These are phyloP conservation scores for Abramis brama DNA, from an alignment of 2,113 vertebrate genomes.

Conservation along the genomic window DNA sequence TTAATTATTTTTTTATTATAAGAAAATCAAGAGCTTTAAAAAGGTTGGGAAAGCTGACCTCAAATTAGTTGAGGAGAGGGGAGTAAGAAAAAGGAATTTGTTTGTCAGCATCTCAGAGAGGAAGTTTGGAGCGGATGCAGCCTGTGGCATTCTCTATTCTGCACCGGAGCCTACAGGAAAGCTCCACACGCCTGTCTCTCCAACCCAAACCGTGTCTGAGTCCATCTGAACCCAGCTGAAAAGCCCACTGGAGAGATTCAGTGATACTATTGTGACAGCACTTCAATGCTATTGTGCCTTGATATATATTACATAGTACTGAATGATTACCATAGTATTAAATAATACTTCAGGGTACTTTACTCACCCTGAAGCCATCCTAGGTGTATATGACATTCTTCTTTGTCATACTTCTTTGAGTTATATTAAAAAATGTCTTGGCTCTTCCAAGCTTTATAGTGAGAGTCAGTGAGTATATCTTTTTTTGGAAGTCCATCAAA, in stretches of 20 bases:
- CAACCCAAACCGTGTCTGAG: background rate
- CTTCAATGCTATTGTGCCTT: background rate
- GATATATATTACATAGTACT: background rate
- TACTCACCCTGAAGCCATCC: too few species aligned
- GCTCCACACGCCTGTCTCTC: conserved; percentile 1
- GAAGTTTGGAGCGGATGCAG: conserved; percentile 43
- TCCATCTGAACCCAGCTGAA: background rate
- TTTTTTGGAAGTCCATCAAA: too few species aligned
- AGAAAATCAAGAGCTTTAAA: background rate
- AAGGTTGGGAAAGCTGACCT: background rate
- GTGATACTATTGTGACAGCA: background rate
- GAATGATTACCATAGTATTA: background rate
- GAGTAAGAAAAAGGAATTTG: conserved; percentile 27
- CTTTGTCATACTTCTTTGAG: too few species aligned
- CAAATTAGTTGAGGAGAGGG: background rate
- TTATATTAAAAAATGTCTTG: too few species aligned
- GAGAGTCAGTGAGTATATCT: too few species aligned
- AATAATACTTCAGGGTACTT: background rate
- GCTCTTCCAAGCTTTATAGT: too few species aligned
- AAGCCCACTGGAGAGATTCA: background rate
- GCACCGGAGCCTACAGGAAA: conserved; percentile 29
- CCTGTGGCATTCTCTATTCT: conserved; percentile 21
- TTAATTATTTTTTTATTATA: background rate
- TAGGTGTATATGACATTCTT: too few species aligned
- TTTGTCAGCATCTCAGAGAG: conserved; percentile 47